Evolutionary conservation across 2,113 vertebrate species (phyloP).

Genomic region (Silurus asotus): DNA sequence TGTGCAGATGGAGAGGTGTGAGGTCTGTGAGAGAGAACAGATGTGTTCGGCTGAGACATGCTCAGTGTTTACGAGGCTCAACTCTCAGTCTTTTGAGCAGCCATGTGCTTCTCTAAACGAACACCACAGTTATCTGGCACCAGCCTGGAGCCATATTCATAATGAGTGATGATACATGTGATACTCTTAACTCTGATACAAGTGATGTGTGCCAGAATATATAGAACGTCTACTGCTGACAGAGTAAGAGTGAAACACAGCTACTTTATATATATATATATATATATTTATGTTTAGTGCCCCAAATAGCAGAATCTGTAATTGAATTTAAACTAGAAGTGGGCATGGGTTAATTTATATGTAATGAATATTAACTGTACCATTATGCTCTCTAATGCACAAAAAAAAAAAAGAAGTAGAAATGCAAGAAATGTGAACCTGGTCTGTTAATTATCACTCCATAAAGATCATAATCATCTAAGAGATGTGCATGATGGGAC

Average conservation of each 20-base stretch:
- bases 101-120: conserved; percentile 48
- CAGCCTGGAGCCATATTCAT: not conserved
- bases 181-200: conserved; percentile 13
- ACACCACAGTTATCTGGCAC: conserved; percentile 18
- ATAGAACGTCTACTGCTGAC: not conserved
- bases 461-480: not conserved
- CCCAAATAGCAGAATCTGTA: not conserved
- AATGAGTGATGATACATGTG: conserved; percentile 30
- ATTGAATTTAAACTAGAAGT: not conserved
- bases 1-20: conserved; percentile 54
- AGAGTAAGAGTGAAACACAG: not conserved
- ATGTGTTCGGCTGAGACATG: conserved; percentile 53
- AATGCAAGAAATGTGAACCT: not conserved
- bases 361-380: not conserved
- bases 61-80: conserved; percentile 52
- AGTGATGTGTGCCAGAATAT: not conserved
- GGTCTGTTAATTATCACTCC: not conserved
- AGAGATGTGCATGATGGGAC: not conserved
- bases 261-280: not conserved
- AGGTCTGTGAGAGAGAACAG: conserved; percentile 51
- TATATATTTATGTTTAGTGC: no score
- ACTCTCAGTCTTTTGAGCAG: conserved; percentile 53
- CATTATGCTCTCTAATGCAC: not conserved
- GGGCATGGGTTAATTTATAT: not conserved
- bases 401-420: not conserved